Evolutionary conservation across 2,888 invertebrate genomes (phyloP).

Genomic region (Troides oblongomaculatus): DNA sequence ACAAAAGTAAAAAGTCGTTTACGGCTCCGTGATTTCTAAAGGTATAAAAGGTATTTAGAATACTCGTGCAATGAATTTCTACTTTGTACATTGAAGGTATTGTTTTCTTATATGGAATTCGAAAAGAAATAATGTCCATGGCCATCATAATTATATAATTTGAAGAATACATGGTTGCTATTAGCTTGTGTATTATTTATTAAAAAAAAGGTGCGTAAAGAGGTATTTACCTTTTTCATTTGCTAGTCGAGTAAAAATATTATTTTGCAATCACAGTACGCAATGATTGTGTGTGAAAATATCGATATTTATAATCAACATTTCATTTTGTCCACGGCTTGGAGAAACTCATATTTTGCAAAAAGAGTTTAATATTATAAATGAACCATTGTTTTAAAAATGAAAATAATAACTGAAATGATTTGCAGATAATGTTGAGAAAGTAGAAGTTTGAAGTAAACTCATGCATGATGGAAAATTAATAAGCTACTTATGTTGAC

Average conservation of each 20-base stretch:
- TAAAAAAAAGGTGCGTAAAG: too few relatives aligned
- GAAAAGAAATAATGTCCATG: not conserved
- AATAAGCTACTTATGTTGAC: not conserved
- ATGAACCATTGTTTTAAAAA: not conserved
- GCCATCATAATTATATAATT: not conserved
- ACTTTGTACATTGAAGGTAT: not conserved
- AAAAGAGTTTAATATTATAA: too few relatives aligned
- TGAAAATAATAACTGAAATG: not conserved
- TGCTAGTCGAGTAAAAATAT: too few relatives aligned
- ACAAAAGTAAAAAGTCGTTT: slow-evolving; percentile 9
- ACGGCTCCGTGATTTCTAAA: slow-evolving; percentile 6
- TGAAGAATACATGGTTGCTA: too few relatives aligned
- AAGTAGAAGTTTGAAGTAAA: too few relatives aligned
- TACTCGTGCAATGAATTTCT: not conserved
- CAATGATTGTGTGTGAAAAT: too few relatives aligned
- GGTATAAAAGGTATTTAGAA: slow-evolving; percentile 1
- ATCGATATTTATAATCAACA: too few relatives aligned
- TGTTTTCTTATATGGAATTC: not conserved
- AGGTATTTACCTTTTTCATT: too few relatives aligned
- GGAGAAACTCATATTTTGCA: too few relatives aligned
- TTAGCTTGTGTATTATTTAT: too few relatives aligned
- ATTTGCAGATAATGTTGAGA: not conserved
- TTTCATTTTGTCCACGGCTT: too few relatives aligned
- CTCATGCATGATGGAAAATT: not conserved
- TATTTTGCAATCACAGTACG: too few relatives aligned